phyloP scores from a whole-genome alignment of 2,113 vertebrate species.

The Acrocephalus kingi region DNA sequence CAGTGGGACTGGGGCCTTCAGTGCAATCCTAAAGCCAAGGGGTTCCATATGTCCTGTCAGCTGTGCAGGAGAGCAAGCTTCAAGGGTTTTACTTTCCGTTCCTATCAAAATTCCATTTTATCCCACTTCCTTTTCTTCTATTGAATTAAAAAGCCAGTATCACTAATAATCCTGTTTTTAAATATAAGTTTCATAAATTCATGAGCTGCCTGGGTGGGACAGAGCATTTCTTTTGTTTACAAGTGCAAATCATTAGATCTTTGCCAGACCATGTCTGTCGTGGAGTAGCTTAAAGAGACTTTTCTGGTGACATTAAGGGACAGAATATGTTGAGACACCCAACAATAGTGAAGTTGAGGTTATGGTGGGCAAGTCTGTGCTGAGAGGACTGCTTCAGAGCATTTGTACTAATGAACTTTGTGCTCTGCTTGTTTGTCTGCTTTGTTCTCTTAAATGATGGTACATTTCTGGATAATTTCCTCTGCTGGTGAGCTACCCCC shows the following conservation, averaged over 20 bases:
- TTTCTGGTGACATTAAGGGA: background rate
- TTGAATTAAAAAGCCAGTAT: background rate
- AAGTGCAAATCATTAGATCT: background rate
- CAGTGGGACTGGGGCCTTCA: background rate
- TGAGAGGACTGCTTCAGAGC: background rate
- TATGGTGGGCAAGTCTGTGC: background rate
- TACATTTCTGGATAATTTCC: slow-evolving; percentile 48
- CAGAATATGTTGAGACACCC: background rate
- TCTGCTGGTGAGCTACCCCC: slow-evolving; percentile 24
- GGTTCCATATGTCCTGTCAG: background rate
- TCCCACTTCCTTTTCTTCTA: background rate
- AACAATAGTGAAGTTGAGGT: background rate
- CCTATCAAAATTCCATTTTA: background rate
- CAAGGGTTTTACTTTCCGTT: background rate
- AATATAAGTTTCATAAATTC: background rate
- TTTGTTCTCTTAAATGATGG: slow-evolving; percentile 33
- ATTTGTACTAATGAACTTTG: slow-evolving; percentile 27
- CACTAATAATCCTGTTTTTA: background rate
- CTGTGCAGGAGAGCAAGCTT: background rate
- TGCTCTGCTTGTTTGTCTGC: slow-evolving; percentile 21
- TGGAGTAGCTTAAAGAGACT: background rate
- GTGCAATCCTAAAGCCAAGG: background rate
- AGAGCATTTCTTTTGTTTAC: background rate
- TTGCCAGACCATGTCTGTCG: background rate
- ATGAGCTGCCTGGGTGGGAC: background rate